Base-by-base conservation (phyloP, 2,797 vertebrate genomes). In the Enteromius argenteus region DNA sequence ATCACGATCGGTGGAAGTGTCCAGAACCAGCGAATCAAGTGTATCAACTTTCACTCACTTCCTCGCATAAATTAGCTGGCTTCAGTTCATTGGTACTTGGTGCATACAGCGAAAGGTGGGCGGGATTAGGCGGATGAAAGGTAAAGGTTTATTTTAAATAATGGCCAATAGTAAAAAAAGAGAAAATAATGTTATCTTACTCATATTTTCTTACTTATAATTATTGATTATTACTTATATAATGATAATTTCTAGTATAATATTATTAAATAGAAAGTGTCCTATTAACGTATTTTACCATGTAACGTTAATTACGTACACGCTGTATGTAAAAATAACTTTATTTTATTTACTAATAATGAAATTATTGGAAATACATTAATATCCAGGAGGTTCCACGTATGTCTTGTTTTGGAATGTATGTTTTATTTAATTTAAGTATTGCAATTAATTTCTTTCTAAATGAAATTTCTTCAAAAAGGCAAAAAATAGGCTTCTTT, bases 21-120 rank as follows among this genome's bases (percentile, higher is more conserved):
- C 10, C 21, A 3, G 44, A 74, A 66, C 27, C 64, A 64, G 69
- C 86, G 72, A 89, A 82, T 81, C 81, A 79, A 73, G 80, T 67
- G 82, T 67, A 79, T 80, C 74, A 80, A 85, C 72, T 84, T 84
- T 87, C 49, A 79, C 76, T 72, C 44, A 72, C 75, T 84, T 85
- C 84, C 82, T 85, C 76, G 44, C 80, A 79, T 78, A 81, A 81
- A 79, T 84, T 71, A 75, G 78, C 39, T 75, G 74, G 30, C 66
- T 71, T 71, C 3, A 37, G 21, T 37, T 62, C 19, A 84, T 79
- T 79, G 75, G 83, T 42, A 1, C 3, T 1, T 27, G 11, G 19
- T 37, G 1, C 14, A 21, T 14, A 14, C 19, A 81, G 27, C 7
- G 14, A 76, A 35, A 53, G 49, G 46, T 35, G 46, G 46, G 72